phyloP scores from a whole-genome alignment of 2,113 vertebrate genomes.

The Chlamydotis undulata region DNA sequence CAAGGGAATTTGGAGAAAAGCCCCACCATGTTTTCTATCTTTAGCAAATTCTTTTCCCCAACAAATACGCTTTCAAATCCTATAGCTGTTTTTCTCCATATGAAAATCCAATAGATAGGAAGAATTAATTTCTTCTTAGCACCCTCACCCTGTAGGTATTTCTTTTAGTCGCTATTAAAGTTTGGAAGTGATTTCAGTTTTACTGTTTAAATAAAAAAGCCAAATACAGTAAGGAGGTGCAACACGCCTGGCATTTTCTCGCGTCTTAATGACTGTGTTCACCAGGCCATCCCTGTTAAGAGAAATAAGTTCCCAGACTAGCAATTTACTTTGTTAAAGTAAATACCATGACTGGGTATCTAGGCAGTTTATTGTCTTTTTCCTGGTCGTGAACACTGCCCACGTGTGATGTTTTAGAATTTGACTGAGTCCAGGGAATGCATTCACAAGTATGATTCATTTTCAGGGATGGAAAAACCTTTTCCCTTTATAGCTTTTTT shows the following conservation, averaged over 20 bases:
- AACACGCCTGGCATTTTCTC: neutral
- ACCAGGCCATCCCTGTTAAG: neutral
- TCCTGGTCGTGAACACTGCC: neutral
- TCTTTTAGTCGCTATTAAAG: slow-evolving; percentile 7
- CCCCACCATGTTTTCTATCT: slow-evolving; percentile 14
- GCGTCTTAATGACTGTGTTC: neutral
- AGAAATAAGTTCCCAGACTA: slow-evolving; percentile 6
- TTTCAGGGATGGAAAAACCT: neutral
- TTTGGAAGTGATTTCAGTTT: slow-evolving; percentile 22
- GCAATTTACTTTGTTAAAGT: slow-evolving; percentile 23
- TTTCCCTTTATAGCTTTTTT: neutral
- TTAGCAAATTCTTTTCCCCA: slow-evolving; percentile 50
- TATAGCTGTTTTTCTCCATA: neutral
- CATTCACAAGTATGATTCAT: neutral
- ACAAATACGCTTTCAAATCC: slow-evolving; percentile 36
- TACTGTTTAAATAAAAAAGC: slow-evolving; percentile 17
- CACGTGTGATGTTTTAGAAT: neutral
- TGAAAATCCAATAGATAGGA: slow-evolving; percentile 1
- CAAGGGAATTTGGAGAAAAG: slow-evolving; percentile 57
- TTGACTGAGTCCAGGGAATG: neutral
- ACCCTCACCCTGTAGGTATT: neutral
- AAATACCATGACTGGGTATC: neutral
- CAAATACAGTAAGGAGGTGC: neutral
- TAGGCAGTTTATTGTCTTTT: neutral
- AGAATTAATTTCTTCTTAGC: neutral